A percentile compares a stretch with the other conserved stretches of the same genome.
Evolutionary conservation across 2,888 invertebrate species (phyloP).

Genomic region (Tinea pellionella): DNA sequence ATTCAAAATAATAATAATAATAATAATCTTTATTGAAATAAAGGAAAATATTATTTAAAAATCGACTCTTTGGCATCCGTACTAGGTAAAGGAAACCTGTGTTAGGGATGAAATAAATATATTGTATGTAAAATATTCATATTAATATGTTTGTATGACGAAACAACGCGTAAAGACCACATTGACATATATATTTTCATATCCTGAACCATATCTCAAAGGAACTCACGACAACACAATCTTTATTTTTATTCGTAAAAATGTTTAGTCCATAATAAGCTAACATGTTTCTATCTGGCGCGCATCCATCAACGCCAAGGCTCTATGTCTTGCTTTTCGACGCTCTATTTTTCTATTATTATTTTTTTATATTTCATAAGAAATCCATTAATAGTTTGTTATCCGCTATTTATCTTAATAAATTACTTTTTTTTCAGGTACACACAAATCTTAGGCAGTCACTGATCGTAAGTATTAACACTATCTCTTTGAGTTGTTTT

Average conservation of each 20-base stretch:
- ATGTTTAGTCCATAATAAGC: conserved; percentile 52
- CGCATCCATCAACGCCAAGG: conserved; percentile 41
- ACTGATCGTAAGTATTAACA: no score
- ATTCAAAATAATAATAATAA: no score
- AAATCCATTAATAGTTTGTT: neutral
- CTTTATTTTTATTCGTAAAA: conserved; percentile 43
- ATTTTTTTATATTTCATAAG: neutral
- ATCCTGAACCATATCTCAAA: neutral
- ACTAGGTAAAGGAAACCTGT: no score
- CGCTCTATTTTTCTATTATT: conserved; percentile 11
- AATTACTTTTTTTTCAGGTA: neutral
- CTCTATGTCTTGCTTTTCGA: conserved; percentile 1
- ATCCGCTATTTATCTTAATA: neutral
- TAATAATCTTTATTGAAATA: no score
- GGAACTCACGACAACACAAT: conserved; percentile 16
- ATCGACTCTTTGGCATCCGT: no score
- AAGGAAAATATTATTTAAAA: no score
- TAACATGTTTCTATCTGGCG: conserved; percentile 43
- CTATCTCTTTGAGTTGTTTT: no score
- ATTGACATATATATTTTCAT: neutral
- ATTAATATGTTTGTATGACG: no score
- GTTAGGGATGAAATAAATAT: no score
- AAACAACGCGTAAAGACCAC: neutral
- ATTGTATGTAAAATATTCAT: no score
- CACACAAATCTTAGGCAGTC: no score